Evolutionary conservation across 2,888 invertebrate species (phyloP).

Genomic region (Melangyna quadrimaculata): DNA sequence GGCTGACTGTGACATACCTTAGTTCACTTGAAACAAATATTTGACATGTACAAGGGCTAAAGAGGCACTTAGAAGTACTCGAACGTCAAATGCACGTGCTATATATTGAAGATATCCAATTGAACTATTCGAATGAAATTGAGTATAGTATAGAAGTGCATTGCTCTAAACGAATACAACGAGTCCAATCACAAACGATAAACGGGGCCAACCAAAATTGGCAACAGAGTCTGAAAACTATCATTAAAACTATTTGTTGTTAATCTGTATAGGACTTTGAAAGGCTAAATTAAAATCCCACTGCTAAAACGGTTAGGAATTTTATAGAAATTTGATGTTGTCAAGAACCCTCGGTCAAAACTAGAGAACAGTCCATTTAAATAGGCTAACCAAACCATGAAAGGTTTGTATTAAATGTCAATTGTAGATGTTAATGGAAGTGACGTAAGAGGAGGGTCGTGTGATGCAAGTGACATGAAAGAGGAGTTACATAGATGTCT

Average conservation of each 20-base stretch:
- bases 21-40: neutral
- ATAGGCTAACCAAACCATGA: too few relatives aligned
- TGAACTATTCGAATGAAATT: conserved; percentile 1
- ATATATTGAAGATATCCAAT: neutral
- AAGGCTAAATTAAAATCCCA: neutral
- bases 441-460: neutral
- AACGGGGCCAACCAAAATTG: conserved; percentile 9
- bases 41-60: conserved; percentile 36
- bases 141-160: neutral
- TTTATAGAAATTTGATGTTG: neutral
- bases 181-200: neutral
- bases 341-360: neutral
- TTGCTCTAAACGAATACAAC: conserved; percentile 32
- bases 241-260: neutral
- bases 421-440: neutral
- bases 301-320: neutral
- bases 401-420: conserved; percentile 13
- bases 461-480: conserved; percentile 8
- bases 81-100: conserved; percentile 46
- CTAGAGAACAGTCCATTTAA: too few relatives aligned
- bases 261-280: too few relatives aligned
- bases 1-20: neutral
- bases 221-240: neutral
- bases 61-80: conserved; percentile 34
- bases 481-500: neutral